phyloP scores from a whole-genome alignment of 2,888 invertebrate genomes.

The Cetonia aurata region DNA sequence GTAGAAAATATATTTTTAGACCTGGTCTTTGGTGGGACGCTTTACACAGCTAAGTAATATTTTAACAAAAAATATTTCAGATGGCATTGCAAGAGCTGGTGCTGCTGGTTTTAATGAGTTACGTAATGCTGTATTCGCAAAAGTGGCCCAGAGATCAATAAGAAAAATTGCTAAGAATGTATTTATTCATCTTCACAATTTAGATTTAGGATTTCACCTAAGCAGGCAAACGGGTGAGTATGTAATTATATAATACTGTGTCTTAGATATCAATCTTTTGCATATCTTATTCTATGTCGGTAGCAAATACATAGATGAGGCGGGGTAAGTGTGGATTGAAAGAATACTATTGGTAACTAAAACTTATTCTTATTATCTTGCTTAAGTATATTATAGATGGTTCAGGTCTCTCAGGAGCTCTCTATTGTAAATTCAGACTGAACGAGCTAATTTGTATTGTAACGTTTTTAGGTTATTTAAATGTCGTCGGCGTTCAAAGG shows the following conservation, averaged over 20 bases:
- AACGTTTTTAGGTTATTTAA: no score
- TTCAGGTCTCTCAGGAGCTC: no score
- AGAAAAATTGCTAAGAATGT: slow-evolving; percentile 94
- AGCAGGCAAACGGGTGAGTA: slow-evolving; percentile 92
- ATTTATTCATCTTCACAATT: slow-evolving; percentile 93
- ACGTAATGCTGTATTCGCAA: slow-evolving; percentile 97
- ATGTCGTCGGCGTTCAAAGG: no score
- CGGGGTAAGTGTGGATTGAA: no score
- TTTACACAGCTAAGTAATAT: not conserved
- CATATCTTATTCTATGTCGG: not conserved
- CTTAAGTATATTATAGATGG: no score
- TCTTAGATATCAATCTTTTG: not conserved
- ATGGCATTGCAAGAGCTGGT: slow-evolving; percentile 92
- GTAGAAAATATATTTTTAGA: no score
- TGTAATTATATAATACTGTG: slow-evolving; percentile 86
- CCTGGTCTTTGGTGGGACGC: no score
- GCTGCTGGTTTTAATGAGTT: slow-evolving; percentile 96
- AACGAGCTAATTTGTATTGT: no score
- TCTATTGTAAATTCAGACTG: no score
- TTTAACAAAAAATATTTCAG: slow-evolving; percentile 68
- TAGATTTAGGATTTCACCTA: slow-evolving; percentile 95
- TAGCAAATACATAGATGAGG: no score
- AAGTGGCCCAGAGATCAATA: slow-evolving; percentile 97
- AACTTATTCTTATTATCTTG: no score
- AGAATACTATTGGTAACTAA: no score